Base-by-base conservation (phyloP, 2,888 invertebrate genomes). In the Epistrophe grossulariae region DNA sequence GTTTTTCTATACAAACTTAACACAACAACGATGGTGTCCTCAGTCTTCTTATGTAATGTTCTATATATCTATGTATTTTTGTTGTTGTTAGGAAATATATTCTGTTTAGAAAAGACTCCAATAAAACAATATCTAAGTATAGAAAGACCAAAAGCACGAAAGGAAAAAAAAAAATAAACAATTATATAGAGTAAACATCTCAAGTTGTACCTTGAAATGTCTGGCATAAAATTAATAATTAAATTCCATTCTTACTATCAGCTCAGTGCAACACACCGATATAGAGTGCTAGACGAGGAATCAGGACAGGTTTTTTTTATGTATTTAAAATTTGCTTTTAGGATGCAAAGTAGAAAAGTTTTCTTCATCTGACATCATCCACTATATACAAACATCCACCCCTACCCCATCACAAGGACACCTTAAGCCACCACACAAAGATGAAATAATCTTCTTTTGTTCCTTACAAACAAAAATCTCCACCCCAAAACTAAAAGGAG, bases 171-270 rank as follows among this genome's bases (percentile, higher is more conserved):
- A 85, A 73, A 73, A 70, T 55, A 68, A 68, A 57, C 62, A 68
- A 77, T 60, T 28, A 45, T 5, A 5, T 43, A 68, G 17, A 50
- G 57, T 28, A 35, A 68, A 55, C 28, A 62, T 64, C 64, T 45
- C 64, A 60, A 72, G 55, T 76, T 72, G 60, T 72, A 87, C 79
- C 74, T 83, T 52, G 76, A 57, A 87, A 74, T 79, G 79, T 79
- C 72, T 83, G 68, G 83, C 79, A 87, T 79, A 79, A 76, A 60
- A 87, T 87, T 60, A 87, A 87, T 87, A 83, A 83, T 79, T 87
- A 83, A 87, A 87, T 87, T 87, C 87, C 87, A 79, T 87, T 87
- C 79, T 87, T 71, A 83, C 87, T 76, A 87, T 87, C 87, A 87
- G 19, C 79, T 62, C 74, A 31, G 59, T 71, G 81, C 78, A 81